A percentile compares a stretch with the other conserved stretches of the same genome.
These are phyloP conservation scores for Styela clava DNA, from an alignment of 23 tunicate genomes.

Conservation along the genomic window DNA sequence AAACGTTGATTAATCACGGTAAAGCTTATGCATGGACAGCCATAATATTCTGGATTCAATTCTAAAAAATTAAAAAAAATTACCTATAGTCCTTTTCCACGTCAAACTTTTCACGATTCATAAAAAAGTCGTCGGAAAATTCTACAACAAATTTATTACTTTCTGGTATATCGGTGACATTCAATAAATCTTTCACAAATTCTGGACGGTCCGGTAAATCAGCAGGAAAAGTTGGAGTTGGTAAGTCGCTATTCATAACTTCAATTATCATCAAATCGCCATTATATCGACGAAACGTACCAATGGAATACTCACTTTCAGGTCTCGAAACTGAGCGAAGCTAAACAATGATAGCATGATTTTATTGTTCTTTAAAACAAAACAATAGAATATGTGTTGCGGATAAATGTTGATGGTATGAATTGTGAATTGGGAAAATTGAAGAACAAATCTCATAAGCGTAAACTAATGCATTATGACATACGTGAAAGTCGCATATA, in stretches of 20 bases:
- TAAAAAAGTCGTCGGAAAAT: not conserved
- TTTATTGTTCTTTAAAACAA: too few relatives aligned
- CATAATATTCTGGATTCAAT: too few relatives aligned
- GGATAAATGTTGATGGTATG: too few relatives aligned
- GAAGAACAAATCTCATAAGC: too few relatives aligned
- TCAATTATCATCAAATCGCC: slow-evolving; percentile 24
- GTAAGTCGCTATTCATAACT: not conserved
- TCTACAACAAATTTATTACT: slow-evolving; percentile 23
- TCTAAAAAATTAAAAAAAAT: too few relatives aligned
- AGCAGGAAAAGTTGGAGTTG: slow-evolving; percentile 8
- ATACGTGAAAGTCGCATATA: too few relatives aligned
- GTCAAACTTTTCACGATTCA: slow-evolving; percentile 19
- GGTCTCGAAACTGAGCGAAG: not conserved
- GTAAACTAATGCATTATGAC: too few relatives aligned
- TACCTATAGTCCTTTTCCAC: not conserved
- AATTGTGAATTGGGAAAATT: too few relatives aligned
- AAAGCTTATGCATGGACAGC: too few relatives aligned
- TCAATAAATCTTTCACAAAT: slow-evolving; percentile 15
- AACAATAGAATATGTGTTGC: too few relatives aligned
- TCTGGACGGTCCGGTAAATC: slow-evolving; percentile 23
- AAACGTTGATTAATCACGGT: too few relatives aligned
- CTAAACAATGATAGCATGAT: not conserved
- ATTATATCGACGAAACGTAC: slow-evolving; percentile 13
- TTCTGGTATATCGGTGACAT: not conserved
- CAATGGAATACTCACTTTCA: slow-evolving; percentile 6